Base-by-base conservation (phyloP, 2,113 vertebrate species). In the Natator depressus region DNA sequence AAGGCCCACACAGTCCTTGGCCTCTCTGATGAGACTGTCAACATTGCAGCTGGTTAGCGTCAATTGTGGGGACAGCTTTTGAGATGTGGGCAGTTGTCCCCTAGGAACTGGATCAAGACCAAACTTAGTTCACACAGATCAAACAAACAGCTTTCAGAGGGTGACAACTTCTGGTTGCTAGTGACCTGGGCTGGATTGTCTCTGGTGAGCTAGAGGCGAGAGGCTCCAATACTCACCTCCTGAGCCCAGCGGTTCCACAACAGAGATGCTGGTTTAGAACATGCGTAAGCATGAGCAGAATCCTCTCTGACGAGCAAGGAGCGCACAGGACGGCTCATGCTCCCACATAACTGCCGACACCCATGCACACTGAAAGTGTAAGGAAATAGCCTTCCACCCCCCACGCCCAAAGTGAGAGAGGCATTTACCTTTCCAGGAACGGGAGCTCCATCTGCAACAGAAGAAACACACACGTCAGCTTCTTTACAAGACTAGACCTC, bases 361-460 rank as follows among this genome's bases (percentile, higher is more conserved):
- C 84, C 72, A 10, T 76, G 20, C n/a, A 59, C 0, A 1, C 2
- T 5, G 46, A 0, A 3, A 94, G 76, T 19, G 42, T 49, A 93
- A 83, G 14, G 16, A 75, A 83, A 19, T 54, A 92, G 47, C 31
- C 42, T 29, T 57, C n/a, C 54, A 91, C 55, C 5, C 50, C 35
- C 85, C 88, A 54, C 78, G 91, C 95, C 82, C 16, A 47, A 97
- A 89, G 1, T 89, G 12, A 92, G 75, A 95, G 75, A 86, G 42
- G 25, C 51, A 87, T 42, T 51, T 93, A 98, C 97, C 97, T 98
- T 96, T 99, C 99, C 90, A 99, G 97, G 97, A 99, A 98, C 0
- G 98, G 98, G 91, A 99, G 98, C 59, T 99, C 99, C 98, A 99
- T 98, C 99, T 99, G 98, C 91, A 98, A 96, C 79, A 97, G 86